Evolutionary conservation across 1,140 invertebrate genomes (phyloP), one percentile per base, ranked within the genome.

Genomic region (Trichoplusia ni): DNA sequence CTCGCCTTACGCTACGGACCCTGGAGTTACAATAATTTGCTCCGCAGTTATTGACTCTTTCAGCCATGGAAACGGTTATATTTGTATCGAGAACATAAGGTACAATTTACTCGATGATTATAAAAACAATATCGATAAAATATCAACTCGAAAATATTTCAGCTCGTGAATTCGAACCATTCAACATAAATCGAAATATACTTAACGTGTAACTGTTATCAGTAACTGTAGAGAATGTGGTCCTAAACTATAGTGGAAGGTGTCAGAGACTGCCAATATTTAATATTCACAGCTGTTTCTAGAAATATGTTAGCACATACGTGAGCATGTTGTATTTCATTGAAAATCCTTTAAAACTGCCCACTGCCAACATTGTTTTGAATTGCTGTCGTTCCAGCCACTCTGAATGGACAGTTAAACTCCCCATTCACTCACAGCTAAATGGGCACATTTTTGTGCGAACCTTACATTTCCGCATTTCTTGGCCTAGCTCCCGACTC

Each of bases 21-120:
- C 72, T 70, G 73, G 66, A 81, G 67, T 83, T 76, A 77, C 79
- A 82, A 82, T 81, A 78, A 88, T 85, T 81, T 81, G 71, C 81
- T 71, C 71, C 69, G 64, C 70, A 78, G 65, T 72, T 75, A 84
- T 79, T 82, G 75, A 79, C 71, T 44, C 29, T 23, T 53, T 63
- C 47, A 44, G 49, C 72, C 77, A 77, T 67, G 65, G 70, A 31
- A 18, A 49, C 25, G 16, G 16, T 35, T 51, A 11, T 16, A 33
- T 19, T 16, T 13, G n/a, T 13, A 16, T 44, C 3, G 23, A 27
- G 3, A 16, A 16, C 8, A 21, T 42, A 16, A 38, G 5, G 9
- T 1, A 16, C 18, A 16, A 11, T 38, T 38, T 14, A 4, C 4
- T 14, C 4, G 5, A 3, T 6, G 4, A 16, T 11, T 6, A 8